Evolutionary conservation across 64 coral and sea anemone genomes (phyloP).

Genomic region (Stylophora pistillata): DNA sequence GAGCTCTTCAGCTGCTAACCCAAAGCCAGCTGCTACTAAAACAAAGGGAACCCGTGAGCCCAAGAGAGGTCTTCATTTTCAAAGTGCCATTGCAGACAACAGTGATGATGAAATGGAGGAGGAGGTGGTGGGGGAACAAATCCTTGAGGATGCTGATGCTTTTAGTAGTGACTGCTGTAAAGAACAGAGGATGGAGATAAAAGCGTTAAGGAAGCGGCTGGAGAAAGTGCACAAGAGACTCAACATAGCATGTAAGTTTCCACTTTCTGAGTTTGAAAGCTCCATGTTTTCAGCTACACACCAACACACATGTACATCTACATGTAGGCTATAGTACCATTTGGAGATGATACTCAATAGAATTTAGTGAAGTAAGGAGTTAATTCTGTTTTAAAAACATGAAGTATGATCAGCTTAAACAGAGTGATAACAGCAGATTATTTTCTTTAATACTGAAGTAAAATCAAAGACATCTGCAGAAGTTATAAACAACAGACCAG

Average conservation of each 20-base stretch:
- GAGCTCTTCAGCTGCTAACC: background rate
- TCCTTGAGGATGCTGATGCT: background rate
- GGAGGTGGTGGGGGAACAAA: slow-evolving; percentile 1
- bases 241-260: slow-evolving; percentile 51
- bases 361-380: slow-evolving; percentile 12
- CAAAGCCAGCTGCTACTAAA: background rate
- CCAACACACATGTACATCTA: too few species aligned
- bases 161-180: slow-evolving; percentile 11
- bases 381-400: slow-evolving; percentile 9
- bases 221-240: slow-evolving; percentile 60
- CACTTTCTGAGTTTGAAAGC: background rate
- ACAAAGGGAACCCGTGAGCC: background rate
- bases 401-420: background rate
- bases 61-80: slow-evolving; percentile 41
- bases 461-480: slow-evolving; percentile 5
- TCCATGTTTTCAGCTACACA: too few species aligned
- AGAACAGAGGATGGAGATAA: slow-evolving; percentile 37
- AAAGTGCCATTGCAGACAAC: slow-evolving; percentile 27
- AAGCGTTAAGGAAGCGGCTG: slow-evolving; percentile 29
- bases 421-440: slow-evolving; percentile 13
- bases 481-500: background rate
- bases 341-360: background rate
- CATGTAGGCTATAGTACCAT: background rate
- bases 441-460: slow-evolving; percentile 2
- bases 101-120: background rate